Evolutionary conservation across 2,888 invertebrate species (phyloP), one percentile per base, ranked within the genome.

Genomic region (Carabus problematicus): DNA sequence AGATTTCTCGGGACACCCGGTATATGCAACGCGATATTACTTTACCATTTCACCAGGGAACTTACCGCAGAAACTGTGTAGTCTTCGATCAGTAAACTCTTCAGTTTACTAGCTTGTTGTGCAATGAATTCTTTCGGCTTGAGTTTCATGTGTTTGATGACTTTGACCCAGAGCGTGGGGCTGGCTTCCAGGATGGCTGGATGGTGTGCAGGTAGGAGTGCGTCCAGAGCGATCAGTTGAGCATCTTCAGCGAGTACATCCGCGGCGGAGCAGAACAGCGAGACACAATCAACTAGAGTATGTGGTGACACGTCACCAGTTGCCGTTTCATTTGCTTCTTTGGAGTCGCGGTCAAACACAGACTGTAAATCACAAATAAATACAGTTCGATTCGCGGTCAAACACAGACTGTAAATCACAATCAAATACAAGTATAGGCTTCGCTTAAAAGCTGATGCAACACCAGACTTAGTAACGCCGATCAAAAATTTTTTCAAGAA

Each of bases 151-250:
- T 86, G 84, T 63, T 84, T 84, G 3, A 86, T 80, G 52, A 91
- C 85, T 71, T 85, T 88, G 58, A 85, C 79, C 95, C 95, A 96
- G 49, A 92, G 83, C 74, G 87, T 84, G 4, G 85, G 83, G 72
- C 86, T 84, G 29, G 85, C 82, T 18, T 82, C 82, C 19, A 84
- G 82, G 45, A 92, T 86, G 45, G 87, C 85, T 1, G 92, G 92
- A 81, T 94, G 91, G 81, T 95, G 94, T 60, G 90, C 86, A 49
- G 91, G 86, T 11, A 91, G 82, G 29, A 97, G 79, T 4, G 90
- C 84, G 70, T 89, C 90, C 66, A 91, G 78, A 0, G 89, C 89
- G 56, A 94, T 79, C 8, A 81, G 77, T 73, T 90, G 84, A 0
- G 86, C 83, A 77, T 91, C 89, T 72, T 80, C 79, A 3, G 70